Base-by-base conservation (phyloP, 92 coral and sea anemone species). In the Siderastrea radians region DNA sequence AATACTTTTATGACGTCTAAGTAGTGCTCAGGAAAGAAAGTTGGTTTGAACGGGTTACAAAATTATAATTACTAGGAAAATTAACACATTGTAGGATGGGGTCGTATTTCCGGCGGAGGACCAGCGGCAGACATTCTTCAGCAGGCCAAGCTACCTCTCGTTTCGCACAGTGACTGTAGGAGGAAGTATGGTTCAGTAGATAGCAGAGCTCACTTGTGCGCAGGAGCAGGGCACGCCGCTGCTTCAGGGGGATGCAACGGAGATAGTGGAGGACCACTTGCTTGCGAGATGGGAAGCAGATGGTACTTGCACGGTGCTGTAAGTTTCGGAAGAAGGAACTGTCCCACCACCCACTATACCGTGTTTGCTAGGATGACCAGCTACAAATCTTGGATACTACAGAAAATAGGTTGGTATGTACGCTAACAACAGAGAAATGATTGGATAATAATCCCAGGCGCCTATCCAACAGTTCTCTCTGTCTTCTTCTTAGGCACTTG, bases 231-330 rank as follows among this genome's bases (percentile, higher is more conserved):
- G 5, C 79, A 83, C 10, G 78, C 74, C 0, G 90, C 71, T 17
- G 93, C 94, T 1, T 84, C 96, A 47, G 96, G 96, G 15, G 96
- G 94, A 2, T 93, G 96, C 19, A 68, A 93, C 19, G 96, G 96
- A 3, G 96, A 93, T 78, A 93, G 96, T 38, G 96, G 96, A 11
- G 96, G 96, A 2, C 96, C 96, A 0, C 85, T 93, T 3, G 96
- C 84, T 38, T 93, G 96, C 47, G 87, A 90, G 75, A 89, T 86
- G 71, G 87, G 88, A 9, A 92, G 96, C 70, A 93, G 77, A 15
- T 93, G 94, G 94, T 83, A 83, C 50, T 88, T 26, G 38, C 38
- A 26, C 38, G 38, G 38, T 26, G 38, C 38, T 26, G 38, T 26
- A 26, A 26, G 38, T 58, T 93, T 91, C 51, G 94, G 96, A 16